Conservation (phyloP, 1,140 invertebrate genomes). For the Drosophila kikkawai region DNA sequence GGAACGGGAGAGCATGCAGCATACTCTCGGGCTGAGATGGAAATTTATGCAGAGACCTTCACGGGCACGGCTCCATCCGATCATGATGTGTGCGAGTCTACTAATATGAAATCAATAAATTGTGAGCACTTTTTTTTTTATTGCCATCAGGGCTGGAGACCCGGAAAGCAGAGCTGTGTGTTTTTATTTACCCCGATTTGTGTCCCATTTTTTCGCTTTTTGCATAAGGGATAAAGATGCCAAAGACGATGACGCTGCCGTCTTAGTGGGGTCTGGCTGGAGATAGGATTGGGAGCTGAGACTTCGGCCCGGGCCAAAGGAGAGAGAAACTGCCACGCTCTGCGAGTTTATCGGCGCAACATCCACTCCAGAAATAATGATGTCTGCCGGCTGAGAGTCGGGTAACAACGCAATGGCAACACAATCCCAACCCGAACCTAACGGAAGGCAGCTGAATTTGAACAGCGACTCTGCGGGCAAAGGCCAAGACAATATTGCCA, state of each 20-base stretch:
- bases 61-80: slow-evolving; percentile 23
- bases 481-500: slow-evolving; percentile 57
- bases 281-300: slow-evolving; percentile 3
- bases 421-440: not conserved
- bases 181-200: slow-evolving; percentile 75
- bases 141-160: slow-evolving; percentile 35
- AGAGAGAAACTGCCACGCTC: slow-evolving; percentile 56
- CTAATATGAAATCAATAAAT: slow-evolving; percentile 83
- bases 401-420: slow-evolving; percentile 45
- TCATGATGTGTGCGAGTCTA: slow-evolving; percentile 40
- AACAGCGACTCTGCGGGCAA: slow-evolving; percentile 28
- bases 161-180: slow-evolving; percentile 32
- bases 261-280: slow-evolving; percentile 13
- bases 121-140: slow-evolving; percentile 66
- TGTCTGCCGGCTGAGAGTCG: slow-evolving; percentile 58
- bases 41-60: slow-evolving; percentile 62
- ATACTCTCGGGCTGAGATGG: slow-evolving; percentile 63
- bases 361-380: slow-evolving; percentile 75
- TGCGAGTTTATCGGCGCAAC: slow-evolving; percentile 77
- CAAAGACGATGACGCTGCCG: slow-evolving; percentile 53
- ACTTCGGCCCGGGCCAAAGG: slow-evolving; percentile 10
- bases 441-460: slow-evolving; percentile 1
- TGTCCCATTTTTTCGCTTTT: slow-evolving; percentile 61
- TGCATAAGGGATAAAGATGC: slow-evolving; percentile 73
- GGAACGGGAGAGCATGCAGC: slow-evolving; percentile 53